Base-by-base conservation (phyloP, 2,888 invertebrate species). In the Tetragonula carbonaria region DNA sequence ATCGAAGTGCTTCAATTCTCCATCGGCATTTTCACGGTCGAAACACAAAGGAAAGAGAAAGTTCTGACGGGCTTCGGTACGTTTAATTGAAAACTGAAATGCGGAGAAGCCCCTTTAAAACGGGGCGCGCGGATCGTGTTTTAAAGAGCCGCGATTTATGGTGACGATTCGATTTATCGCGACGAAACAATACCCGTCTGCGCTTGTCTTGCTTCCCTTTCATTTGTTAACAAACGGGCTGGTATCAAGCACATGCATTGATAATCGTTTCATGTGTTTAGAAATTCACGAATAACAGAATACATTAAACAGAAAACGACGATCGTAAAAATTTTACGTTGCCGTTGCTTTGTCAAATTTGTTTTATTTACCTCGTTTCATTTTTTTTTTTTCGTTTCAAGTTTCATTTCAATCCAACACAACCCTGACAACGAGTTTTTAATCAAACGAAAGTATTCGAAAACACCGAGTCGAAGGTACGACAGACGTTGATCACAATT, bases 141-240 rank as follows among this genome's bases (percentile, higher is more conserved):
- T 78, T 78, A 81, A 86, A 86, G 73, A 70, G 76, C 63, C 62
- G 59, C 72, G 80, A 86, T 86, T 86, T 86, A 86, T 84, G 23
- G 78, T 70, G 55, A 65, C 68, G 70, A 84, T 78, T 86, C 78
- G 81, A 86, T 84, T 81, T 78, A 84, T 73, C 78, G 68, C 63
- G 51, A 59, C 50, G 78, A 81, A 85, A 86, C 86, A 86, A 86
- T 84, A 63, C 53, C 28, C 23, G 68, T 62, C 68, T 62, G 57
- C 50, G 66, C 55, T 81, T 63, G 57, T 72, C 73, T 77, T 74
- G 75, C 53, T 57, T 50, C n/a, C 38, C 79, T 75, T 84, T 85
- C 75, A 76, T 85, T 79, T 75, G 67, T 78, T 78, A 76, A 83
- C 84, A 82, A 82, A 82, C 76, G 65, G 65, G 70, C 63, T 59